Evolutionary conservation across 1,140 invertebrate genomes (phyloP), one percentile per base, ranked within the genome.

Genomic region (Saccostrea glomerata): DNA sequence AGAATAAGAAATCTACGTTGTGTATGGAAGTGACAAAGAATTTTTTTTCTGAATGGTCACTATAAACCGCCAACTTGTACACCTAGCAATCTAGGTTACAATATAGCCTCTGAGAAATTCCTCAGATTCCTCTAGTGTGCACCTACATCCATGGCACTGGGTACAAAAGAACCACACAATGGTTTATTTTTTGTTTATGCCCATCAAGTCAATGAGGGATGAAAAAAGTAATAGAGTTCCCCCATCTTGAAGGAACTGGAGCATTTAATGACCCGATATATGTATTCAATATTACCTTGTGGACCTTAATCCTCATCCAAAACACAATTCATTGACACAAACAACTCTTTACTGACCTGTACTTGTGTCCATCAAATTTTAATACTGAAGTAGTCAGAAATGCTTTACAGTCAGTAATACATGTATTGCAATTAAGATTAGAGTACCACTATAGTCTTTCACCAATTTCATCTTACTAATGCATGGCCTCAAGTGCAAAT

Each of bases 41-140:
- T 77, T 30, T 36, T 63, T 73, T 77, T 77, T 77, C 70, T 77
- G 70, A 77, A 77, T 77, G 70, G 70, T 77, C 70, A 77, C 23
- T 25, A 25, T 63, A 17, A 13, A 63, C 17, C n/a, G 58, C 15
- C n/a, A 17, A n/a, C 58, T n/a, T 47, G 47, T 47, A 47, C 47
- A 47, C 47, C 47, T 47, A 47, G 47, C 47, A 47, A 77, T 30
- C 25, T 77, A 25, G 70, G 70, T 77, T 77, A 77, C 70, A 77
- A 77, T 77, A 25, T 9, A 13, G 70, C 70, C 70, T 77, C 30
- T 36, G 70, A 77, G 70, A 77, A 77, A 77, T 77, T 77, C 70
- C 70, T 13, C 23, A 36, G 70, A 77, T 77, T 77, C 70, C 70
- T 30, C 13, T 1, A 36, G 25, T 36, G 36, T 30, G 2, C n/a